A percentile compares a stretch with the other conserved stretches of the same genome.
phyloP scores from a whole-genome alignment of 2,797 vertebrate genomes.

The Chromis chromis region DNA sequence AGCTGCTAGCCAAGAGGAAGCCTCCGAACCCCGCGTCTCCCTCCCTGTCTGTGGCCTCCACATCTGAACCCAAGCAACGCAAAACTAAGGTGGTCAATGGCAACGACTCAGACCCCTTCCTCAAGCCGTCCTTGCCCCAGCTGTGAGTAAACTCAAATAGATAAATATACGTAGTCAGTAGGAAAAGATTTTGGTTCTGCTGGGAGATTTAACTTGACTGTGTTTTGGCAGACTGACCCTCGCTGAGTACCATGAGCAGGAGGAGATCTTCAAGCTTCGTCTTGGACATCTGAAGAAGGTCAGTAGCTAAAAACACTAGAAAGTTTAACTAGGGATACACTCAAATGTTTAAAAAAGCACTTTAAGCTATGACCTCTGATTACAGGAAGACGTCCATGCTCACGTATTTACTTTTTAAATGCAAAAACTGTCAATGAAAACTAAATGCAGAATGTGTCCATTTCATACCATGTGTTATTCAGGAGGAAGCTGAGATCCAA shows the following conservation, averaged over 20 bases:
- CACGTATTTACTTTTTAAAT: not conserved
- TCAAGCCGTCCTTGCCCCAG: slow-evolving; percentile 96
- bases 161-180: not conserved
- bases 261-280: slow-evolving; percentile 99
- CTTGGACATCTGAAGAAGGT: slow-evolving; percentile 94
- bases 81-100: slow-evolving; percentile 99
- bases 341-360: not conserved
- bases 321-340: not conserved
- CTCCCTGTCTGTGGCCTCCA: slow-evolving; percentile 90
- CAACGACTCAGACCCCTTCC: slow-evolving; percentile 97
- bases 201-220: not conserved
- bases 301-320: not conserved
- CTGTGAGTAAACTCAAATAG: slow-evolving; percentile 85
- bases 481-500: slow-evolving; percentile 99
- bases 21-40: slow-evolving; percentile 93
- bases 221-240: slow-evolving; percentile 89
- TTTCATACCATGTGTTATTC: slow-evolving; percentile 23
- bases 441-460: not conserved
- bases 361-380: too few relatives aligned
- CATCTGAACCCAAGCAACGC: slow-evolving; percentile 97
- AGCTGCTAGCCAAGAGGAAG: slow-evolving; percentile 97
- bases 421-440: not conserved
- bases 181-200: not conserved
- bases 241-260: slow-evolving; percentile 98
- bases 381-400: not conserved